Conservation (phyloP, 2,113 vertebrate genomes). For the Cololabis saira region DNA sequence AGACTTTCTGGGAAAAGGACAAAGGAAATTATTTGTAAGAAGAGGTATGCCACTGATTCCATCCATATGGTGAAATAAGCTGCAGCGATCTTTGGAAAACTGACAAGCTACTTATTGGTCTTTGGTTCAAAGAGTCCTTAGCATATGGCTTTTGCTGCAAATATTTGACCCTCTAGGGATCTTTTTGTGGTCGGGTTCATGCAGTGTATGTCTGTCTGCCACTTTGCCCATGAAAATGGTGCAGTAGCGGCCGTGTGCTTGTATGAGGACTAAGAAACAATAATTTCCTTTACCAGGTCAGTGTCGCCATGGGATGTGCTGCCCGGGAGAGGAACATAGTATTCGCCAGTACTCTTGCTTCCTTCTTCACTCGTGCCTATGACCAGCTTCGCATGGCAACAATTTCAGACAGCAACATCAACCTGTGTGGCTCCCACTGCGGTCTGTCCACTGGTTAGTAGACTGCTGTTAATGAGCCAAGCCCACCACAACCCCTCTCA, state of each 20-base stretch:
- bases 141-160: conserved; percentile 6
- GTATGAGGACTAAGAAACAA: conserved; percentile 8
- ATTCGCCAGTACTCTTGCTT: conserved; percentile 92
- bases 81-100: conserved; percentile 29
- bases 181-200: neutral
- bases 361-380: conserved; percentile 91
- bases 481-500: conserved; percentile 4
- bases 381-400: conserved; percentile 96
- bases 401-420: conserved; percentile 95
- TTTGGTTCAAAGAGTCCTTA: conserved; percentile 40
- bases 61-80: conserved; percentile 55
- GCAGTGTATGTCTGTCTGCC: conserved; percentile 1
- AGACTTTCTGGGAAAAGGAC: conserved; percentile 35
- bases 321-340: conserved; percentile 89
- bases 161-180: conserved; percentile 31
- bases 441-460: conserved; percentile 94
- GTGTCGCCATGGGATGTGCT: conserved; percentile 89
- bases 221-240: neutral
- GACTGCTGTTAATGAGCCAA: neutral
- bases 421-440: conserved; percentile 93
- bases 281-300: conserved; percentile 81
- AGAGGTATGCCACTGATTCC: conserved; percentile 56
- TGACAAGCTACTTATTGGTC: conserved; percentile 7
- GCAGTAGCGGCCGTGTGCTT: neutral
- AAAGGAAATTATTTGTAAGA: conserved; percentile 61